Evolutionary conservation across 2,797 vertebrate species (phyloP), one percentile per base, ranked within the genome.

Genomic region (Vireo griseus): DNA sequence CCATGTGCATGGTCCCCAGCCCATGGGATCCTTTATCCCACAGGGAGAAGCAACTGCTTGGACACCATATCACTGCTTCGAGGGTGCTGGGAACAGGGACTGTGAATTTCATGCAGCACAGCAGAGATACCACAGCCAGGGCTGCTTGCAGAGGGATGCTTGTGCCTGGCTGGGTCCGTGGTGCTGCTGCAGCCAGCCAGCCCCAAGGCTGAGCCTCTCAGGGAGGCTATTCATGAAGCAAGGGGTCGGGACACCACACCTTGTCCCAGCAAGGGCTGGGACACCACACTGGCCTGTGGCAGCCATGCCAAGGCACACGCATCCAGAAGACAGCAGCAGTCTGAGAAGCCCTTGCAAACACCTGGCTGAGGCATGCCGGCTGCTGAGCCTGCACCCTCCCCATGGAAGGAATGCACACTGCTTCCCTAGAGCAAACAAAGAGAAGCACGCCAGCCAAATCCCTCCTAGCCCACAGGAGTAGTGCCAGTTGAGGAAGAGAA

Each of bases 251-350:
- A n/a, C n/a, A n/a, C n/a, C n/a, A n/a, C n/a, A n/a, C n/a, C n/a
- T n/a, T n/a, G n/a, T n/a, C n/a, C n/a, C n/a, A n/a, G n/a, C n/a
- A n/a, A n/a, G n/a, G 29, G 13, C 54, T 86, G 37, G 13, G 19
- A 13, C 58, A 54, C 39, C 31, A n/a, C 13, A 14, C n/a, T 66
- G 33, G 40, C 40, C 57, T 22, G 35, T 13, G 26, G 54, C 40
- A 73, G 61, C 0, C 0, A 42, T 33, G 44, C 62, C 4, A 2
- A 66, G 19, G 35, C 40, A 47, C 2, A 2, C 0, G 0, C 21
- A 75, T 78, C 44, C 54, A 80, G 62, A 75, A 78, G 73, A 45
- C 6, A 2, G 51, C 31, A 73, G 51, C 2, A 4, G 15, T 28
- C 44, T 54, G 42, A 71, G 39, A 17, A 81, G 51, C 22, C 48